Evolutionary conservation across 2,888 invertebrate genomes (phyloP), one percentile per base, ranked within the genome.

Genomic region (Chaetogeoica ovagalla): DNA sequence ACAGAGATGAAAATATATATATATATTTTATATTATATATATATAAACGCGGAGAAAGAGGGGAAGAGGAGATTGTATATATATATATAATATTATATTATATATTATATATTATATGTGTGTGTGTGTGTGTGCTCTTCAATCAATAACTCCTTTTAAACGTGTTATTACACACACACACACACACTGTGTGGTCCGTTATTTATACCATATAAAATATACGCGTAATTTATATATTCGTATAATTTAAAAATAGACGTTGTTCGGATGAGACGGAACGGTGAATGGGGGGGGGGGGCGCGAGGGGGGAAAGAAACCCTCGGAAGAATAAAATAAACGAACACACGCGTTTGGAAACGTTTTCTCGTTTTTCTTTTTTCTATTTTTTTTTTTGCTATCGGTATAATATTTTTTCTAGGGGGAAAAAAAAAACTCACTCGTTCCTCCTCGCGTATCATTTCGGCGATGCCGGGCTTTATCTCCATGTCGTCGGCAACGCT

Each of bases 371-470:
- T n/a, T 11, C 8, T 37, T 13, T 48, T 48, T 48, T 48, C 3
- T 48, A 13, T 48, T 48, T 11, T 15, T 15, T 11, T 48, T 11
- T 43, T 43, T 43, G 2, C 6, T 2, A 7, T 43, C 7, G 39
- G n/a, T 39, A 13, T 69, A 55, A 55, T 19, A 9, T 52, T 13
- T 52, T 11, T 2, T 55, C 11, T 30, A 94, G n/a, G n/a, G n/a
- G n/a, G n/a, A 30, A 30, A 30, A 30, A 1, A 30, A 30, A 4
- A 30, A 30, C 95, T 94, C 87, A 95, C 95, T 94, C 95, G 90
- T 90, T 95, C 95, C 89, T 96, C 96, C 90, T 96, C 96, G 87
- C 95, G 93, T 86, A 96, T 96, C 95, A 96, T 95, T 90, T 96
- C 96, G 83, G 95, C 95, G 89, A 95, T 96, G 88, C 95, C 96